Base-by-base conservation (phyloP, 2,888 invertebrate genomes). In the Tenthredo distinguenda region DNA sequence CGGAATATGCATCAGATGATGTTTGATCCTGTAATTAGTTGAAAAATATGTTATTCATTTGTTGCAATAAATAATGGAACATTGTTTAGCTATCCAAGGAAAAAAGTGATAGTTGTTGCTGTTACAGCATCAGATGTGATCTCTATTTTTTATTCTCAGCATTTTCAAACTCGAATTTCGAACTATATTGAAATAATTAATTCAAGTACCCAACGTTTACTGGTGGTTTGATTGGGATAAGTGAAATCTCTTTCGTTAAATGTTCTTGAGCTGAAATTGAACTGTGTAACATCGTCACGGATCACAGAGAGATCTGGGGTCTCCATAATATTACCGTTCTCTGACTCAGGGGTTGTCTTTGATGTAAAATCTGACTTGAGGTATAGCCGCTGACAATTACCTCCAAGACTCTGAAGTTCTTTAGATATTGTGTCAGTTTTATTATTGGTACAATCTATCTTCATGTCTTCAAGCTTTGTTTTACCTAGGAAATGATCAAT, bases 1-100 rank as follows among this genome's bases (percentile, higher is more conserved):
- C 92, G 0, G 92, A 91, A 82, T 88, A 88, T 47, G 88, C 86
- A 65, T 87, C 89, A 18, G 86, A 87, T 50, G 88, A 87, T 68
- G 86, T 82, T 72, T 88, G 87, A 18, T 85, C 87, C 89, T 90
- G 85, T 31, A 87, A 86, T 47, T 84, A 50, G 72, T 82, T 86
- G 18, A 62, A 40, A 55, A 83, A 72, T 62, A 76, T 37, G 6
- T 58, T 40, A 50, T 72, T 26, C 2, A 9, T 34, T 77, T 9
- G 5, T 50, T 55, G 6, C 6, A 77, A 50, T 31, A 12, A 34
- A 77, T 77, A 62, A 12, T 62, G 15, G 37, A 21, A 40, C 18
- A n/a, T 62, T 21, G 18, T 37, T 37, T 40, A n/a, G 40, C 12
- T 40, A 18, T 15, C 5, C 26, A 21, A 62, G 40, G 7, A 7